These are phyloP conservation scores for Leptinotarsa undecemlineata DNA, from an alignment of 1,140 invertebrate genomes.

Conservation along the genomic window DNA sequence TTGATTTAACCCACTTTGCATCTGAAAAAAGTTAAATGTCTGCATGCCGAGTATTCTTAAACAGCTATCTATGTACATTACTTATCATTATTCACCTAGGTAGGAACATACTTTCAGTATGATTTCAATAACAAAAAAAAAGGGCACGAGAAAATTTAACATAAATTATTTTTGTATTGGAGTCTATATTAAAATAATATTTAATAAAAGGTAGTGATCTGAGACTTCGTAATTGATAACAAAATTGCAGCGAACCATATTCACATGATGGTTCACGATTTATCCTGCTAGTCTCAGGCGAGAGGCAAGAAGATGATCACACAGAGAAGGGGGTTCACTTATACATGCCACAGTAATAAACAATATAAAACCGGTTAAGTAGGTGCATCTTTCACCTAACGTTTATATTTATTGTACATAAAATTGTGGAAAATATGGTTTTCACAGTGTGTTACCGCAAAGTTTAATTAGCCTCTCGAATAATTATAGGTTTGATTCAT, in stretches of 20 bases:
- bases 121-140: constrained; percentile 18
- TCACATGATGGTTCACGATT: constrained; percentile 13
- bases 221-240: constrained; percentile 30
- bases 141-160: constrained; percentile 19
- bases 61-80: background rate
- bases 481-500: constrained; percentile 22
- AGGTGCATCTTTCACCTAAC: constrained; percentile 35
- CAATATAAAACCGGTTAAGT: constrained; percentile 48
- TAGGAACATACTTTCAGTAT: constrained; percentile 16
- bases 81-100: background rate
- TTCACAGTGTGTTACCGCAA: constrained; percentile 38
- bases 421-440: constrained; percentile 48
- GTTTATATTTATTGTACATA: constrained; percentile 40
- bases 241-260: constrained; percentile 25
- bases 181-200: constrained; percentile 10
- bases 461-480: constrained; percentile 35
- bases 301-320: constrained; percentile 31
- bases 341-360: constrained; percentile 18
- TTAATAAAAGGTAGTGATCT: constrained; percentile 19
- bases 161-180: constrained; percentile 18
- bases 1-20: too few species aligned
- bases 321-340: constrained; percentile 27
- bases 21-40: too few species aligned
- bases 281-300: constrained; percentile 23
- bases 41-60: too few species aligned